phyloP scores from a whole-genome alignment of 2,888 invertebrate genomes.

The Hypomecis punctinalis region DNA sequence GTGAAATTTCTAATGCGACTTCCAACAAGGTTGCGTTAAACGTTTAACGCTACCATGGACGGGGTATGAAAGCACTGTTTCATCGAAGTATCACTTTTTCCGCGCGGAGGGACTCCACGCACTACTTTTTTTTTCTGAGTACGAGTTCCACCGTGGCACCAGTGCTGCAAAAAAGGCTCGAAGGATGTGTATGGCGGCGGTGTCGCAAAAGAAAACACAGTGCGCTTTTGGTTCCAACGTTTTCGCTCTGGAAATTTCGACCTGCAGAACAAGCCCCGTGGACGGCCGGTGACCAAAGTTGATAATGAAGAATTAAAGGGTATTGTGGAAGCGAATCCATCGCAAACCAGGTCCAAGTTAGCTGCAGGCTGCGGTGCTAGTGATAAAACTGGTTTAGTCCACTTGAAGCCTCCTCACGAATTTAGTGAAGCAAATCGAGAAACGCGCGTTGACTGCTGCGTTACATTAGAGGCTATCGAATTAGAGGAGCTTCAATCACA shows the following conservation, averaged over 20 bases:
- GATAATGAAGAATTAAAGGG: constrained; percentile 30
- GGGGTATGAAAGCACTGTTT: too few species aligned
- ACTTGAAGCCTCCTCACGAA: constrained; percentile 39
- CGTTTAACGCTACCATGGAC: too few species aligned
- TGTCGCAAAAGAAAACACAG: constrained; percentile 36
- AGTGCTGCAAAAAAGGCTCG: constrained; percentile 42
- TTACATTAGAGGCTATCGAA: constrained; percentile 24
- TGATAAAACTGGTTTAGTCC: background rate
- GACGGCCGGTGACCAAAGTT: constrained; percentile 20
- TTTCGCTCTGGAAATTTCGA: constrained; percentile 42
- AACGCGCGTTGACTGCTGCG: constrained; percentile 31
- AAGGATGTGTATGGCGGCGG: constrained; percentile 38
- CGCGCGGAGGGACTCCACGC: too few species aligned
- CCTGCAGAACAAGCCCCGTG: constrained; percentile 29
- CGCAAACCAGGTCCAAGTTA: background rate
- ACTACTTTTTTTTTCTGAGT: too few species aligned
- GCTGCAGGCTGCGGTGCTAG: background rate
- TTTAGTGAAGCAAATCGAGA: constrained; percentile 31
- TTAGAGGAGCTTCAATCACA: constrained; percentile 27
- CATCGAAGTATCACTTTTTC: too few species aligned
- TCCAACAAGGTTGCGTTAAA: too few species aligned
- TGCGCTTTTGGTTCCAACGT: constrained; percentile 40
- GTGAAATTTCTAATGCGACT: too few species aligned
- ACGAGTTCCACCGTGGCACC: constrained; percentile 39
- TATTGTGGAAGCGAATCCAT: constrained; percentile 38